Conservation (phyloP, 2,797 vertebrate species). For the Knipowitschia caucasica region DNA sequence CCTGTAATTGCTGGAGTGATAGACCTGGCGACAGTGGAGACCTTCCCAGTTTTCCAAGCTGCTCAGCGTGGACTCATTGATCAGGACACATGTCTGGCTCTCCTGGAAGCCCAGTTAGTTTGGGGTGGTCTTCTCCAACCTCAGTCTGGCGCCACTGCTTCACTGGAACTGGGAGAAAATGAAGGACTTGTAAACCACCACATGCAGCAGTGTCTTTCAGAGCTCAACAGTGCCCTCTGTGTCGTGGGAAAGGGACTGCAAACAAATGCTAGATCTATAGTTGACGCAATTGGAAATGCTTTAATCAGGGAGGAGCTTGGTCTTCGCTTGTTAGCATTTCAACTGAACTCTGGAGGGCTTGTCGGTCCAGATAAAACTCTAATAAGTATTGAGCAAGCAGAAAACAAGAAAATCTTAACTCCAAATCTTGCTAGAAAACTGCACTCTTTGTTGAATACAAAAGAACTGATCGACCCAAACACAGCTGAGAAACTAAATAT, state of each 20-base stretch:
- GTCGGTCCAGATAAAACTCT: conserved; percentile 51
- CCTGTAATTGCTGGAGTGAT: conserved; percentile 89
- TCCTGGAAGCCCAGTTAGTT: conserved; percentile 89
- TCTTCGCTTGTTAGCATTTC: conserved; percentile 83
- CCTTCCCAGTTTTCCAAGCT: conserved; percentile 88
- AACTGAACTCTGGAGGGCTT: conserved; percentile 80
- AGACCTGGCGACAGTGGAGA: conserved; percentile 92
- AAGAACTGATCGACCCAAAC: conserved; percentile 89
- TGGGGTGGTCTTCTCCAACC: conserved; percentile 83
- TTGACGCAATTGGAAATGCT: conserved; percentile 76
- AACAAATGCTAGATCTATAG: conserved; percentile 64
- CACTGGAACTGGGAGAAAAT: conserved; percentile 79
- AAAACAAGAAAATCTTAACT: conserved; percentile 70
- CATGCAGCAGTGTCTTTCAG: conserved; percentile 70
- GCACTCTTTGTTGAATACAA: conserved; percentile 61
- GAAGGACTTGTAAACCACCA: conserved; percentile 78
- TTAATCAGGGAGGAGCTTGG: conserved; percentile 79
- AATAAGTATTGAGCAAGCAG: conserved; percentile 77
- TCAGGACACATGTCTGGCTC: conserved; percentile 85
- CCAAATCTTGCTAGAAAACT: conserved; percentile 69
- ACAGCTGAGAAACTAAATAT: conserved; percentile 85
- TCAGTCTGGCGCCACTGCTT: conserved; percentile 72
- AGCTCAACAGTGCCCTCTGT: conserved; percentile 73
- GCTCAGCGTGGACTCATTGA: conserved; percentile 92
- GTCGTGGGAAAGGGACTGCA: conserved; percentile 54